Conservation (phyloP, 2,888 invertebrate genomes). For the Hartigia nigra region DNA sequence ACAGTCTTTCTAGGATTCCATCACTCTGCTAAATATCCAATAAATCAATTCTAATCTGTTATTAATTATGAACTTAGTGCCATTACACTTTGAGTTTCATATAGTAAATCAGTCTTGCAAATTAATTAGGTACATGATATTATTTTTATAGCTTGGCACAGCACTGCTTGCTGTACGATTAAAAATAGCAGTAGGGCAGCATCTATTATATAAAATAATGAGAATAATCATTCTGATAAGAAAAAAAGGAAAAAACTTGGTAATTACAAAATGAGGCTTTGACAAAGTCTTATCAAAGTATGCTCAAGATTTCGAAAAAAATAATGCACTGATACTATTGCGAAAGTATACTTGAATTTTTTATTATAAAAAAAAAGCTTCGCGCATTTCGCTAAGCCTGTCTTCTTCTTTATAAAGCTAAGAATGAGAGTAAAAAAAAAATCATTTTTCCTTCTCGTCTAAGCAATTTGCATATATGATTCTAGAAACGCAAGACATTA, state of each 20-base stretch:
- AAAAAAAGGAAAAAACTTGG: not conserved
- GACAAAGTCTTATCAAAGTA: too few species aligned
- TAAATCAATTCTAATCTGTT: not conserved
- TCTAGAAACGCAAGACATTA: conserved; percentile 89
- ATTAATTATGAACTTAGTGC: not conserved
- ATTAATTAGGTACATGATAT: not conserved
- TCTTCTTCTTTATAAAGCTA: not conserved
- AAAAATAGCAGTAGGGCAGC: not conserved
- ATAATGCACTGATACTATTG: not conserved
- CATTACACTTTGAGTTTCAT: not conserved
- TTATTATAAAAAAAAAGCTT: not conserved
- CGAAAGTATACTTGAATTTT: not conserved
- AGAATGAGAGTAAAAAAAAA: not conserved
- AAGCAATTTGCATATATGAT: conserved; percentile 37
- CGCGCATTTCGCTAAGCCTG: not conserved
- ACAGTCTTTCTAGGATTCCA: not conserved
- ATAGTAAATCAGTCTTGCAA: not conserved
- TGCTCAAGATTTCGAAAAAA: not conserved
- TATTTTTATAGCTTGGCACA: not conserved
- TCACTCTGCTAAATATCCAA: not conserved
- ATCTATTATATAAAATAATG: not conserved
- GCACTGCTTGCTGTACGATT: not conserved
- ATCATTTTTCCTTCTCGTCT: not conserved
- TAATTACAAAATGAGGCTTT: not conserved
- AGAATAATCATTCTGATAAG: not conserved